Evolutionary conservation across 2,888 invertebrate genomes (phyloP), one percentile per base, ranked within the genome.

Genomic region (Nomada ruficornis): DNA sequence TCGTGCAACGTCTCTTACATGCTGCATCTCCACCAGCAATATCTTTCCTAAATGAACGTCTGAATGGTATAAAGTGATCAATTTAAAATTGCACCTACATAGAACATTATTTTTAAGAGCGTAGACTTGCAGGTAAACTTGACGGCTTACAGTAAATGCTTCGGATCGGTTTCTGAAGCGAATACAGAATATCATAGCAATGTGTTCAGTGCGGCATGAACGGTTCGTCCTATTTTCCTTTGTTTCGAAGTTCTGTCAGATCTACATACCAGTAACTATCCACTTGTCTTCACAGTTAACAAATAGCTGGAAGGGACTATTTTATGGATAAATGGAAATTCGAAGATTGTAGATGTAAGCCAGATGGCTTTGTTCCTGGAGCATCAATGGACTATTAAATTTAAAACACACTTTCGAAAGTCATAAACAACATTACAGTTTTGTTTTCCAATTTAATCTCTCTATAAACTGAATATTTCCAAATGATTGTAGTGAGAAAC

Each of bases 181-280:
- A 13, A 42, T 68, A 0, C 0, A 20, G 23, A 20, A 69, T 57
- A 57, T 42, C 13, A 29, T 47, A 13, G 59, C 26, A 2, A 57
- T 4, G 2, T 11, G 44, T 59, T 47, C 15, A 13, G 26, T 68
- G 36, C 55, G 36, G 23, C 23, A 2, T 44, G n/a, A 59, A 57
- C 15, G 20, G 10, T 55, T 59, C 15, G 47, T 26, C n/a, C 59
- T 26, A 59, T 59, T 57, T n/a, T 44, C 59, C 57, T 69, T 52
- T 69, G 57, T 59, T 26, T 69, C 59, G 3, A 59, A 59, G n/a
- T 68, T 68, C 55, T 59, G 0, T 18, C 47, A 26, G n/a, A 44
- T 29, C 44, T 57, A 57, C 18, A 20, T 69, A 26, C 44, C 44
- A 23, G 9, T 15, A 69, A 59, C 44, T 47, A 11, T 26, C 5